Percentiles rank a stretch among this genome's conserved stretches.
Evolutionary conservation across 2,113 vertebrate species (phyloP).

Genomic region (Tiliqua scincoides): DNA sequence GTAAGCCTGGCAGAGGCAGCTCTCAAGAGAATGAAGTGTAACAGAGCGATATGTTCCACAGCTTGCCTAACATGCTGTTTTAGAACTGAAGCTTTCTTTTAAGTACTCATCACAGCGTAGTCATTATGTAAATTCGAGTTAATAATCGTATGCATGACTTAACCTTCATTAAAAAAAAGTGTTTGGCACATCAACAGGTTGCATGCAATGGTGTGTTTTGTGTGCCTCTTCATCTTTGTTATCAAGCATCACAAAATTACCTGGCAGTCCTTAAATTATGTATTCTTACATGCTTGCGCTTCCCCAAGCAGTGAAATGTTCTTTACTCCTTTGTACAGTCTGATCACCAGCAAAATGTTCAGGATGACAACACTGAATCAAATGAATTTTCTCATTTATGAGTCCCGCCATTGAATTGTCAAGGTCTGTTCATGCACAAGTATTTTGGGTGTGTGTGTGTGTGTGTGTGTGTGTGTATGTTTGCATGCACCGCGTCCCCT

Average conservation of each 20-base stretch:
- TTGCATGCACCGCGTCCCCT: no score
- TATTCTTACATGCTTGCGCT: background rate
- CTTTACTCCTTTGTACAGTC: no score
- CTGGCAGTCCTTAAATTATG: background rate
- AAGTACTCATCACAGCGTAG: background rate
- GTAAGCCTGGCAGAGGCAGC: background rate
- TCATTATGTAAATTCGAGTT: background rate
- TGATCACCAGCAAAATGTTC: no score
- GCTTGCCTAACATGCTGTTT: background rate
- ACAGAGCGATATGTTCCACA: background rate
- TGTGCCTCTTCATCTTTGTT: background rate
- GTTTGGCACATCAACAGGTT: background rate
- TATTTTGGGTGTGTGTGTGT: no score
- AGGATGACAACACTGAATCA: background rate
- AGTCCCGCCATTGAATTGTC: no score
- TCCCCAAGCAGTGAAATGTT: background rate
- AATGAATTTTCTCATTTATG: no score
- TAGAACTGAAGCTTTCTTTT: constrained; percentile 9
- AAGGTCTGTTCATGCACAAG: no score
- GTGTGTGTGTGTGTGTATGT: no score
- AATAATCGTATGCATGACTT: background rate
- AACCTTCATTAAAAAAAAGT: background rate
- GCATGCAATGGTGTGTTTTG: background rate
- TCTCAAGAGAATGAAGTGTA: constrained; percentile 8
- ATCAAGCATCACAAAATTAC: background rate